Base-by-base conservation (phyloP, 2,888 invertebrate species). In the Philereme transversata region DNA sequence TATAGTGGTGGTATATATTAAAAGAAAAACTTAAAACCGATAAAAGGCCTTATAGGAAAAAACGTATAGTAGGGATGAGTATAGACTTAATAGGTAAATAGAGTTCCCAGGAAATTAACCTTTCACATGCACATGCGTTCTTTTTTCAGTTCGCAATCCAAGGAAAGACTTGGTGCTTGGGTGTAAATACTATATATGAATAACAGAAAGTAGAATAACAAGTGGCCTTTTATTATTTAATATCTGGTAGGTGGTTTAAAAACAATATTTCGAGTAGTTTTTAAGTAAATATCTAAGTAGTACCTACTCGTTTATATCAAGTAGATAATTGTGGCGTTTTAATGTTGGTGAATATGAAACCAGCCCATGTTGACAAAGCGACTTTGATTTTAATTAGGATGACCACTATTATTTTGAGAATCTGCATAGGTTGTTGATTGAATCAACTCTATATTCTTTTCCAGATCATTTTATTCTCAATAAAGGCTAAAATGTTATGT, bases 71-170 rank as follows among this genome's bases (percentile, higher is more conserved):
- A 40, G 5, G 3, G n/a, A 38, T 22, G 47, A 40, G 8, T 41
- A 48, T n/a, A 48, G 38, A 9, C 4, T 33, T 35, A 48, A 36
- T 10, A 43, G 9, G 6, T 46, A 52, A 35, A 44, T 41, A 36
- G 11, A 51, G 57, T 46, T 46, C 5, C 50, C 38, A 41, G 11
- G 33, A 11, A 40, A 51, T 22, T 51, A 46, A 40, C 52, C 45
- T 22, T 38, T 47, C 41, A 34, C 61, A 61, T 61, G 61, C 61
- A 10, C 61, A 57, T 61, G 61, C 61, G 40, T 10, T 45, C 33
- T 33, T 56, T 44, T 36, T 46, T 51, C 5, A 9, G 40, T 47
- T 41, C 8, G 35, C 22, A 40, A 40, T 10, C 10, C 43, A 43
- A 43, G 10, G 5, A 10, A 43, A 43, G 10, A 43, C 43, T 43